Base-by-base conservation (phyloP, 1,140 invertebrate species). In the Papilio helenus region DNA sequence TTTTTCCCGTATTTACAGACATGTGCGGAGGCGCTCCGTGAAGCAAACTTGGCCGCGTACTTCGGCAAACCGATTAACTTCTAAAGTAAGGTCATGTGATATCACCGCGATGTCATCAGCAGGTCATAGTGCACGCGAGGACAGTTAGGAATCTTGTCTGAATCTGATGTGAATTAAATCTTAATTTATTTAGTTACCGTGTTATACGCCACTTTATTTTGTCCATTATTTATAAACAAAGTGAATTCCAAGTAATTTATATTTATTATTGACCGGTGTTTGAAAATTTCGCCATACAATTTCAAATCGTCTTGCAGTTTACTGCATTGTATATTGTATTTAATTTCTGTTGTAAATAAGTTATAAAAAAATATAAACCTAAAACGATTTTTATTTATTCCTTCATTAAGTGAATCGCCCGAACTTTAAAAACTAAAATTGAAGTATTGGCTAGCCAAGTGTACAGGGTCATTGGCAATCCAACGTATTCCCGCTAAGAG, bases 31-130 rank as follows among this genome's bases (percentile, higher is more conserved):
- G 99, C 99, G 1, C 96, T 99, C 77, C 96, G 99, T 94, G 99
- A 99, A 96, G 99, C 99, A 10, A 99, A 99, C 92, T 92, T 99
- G 46, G 97, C 98, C 23, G 99, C 99, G 3, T 99, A 98, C 90
- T 98, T 96, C 93, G 99, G 99, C 83, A 99, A 99, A 95, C 96
- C 99, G 29, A 99, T 99, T 93, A 99, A 99, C 95, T 99, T 99
- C 94, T 97, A 97, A 90, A 72, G 3, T 26, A 7, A 26, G 23
- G 20, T 61, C 2, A 23, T 61, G 18, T 58, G 20, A 20, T 58
- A 79, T 72, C 72, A 80, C 39, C 58, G 23, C 65, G 29, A 29
- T 29, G 34, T 18, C 14, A 20, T n/a, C 23, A 72, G 20, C 20
- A 14, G 72, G 14, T 72, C 18, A 42, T 44, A 72, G 72, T 23